Conservation (phyloP, 2,113 vertebrate genomes). For the Mastomys coucha region DNA sequence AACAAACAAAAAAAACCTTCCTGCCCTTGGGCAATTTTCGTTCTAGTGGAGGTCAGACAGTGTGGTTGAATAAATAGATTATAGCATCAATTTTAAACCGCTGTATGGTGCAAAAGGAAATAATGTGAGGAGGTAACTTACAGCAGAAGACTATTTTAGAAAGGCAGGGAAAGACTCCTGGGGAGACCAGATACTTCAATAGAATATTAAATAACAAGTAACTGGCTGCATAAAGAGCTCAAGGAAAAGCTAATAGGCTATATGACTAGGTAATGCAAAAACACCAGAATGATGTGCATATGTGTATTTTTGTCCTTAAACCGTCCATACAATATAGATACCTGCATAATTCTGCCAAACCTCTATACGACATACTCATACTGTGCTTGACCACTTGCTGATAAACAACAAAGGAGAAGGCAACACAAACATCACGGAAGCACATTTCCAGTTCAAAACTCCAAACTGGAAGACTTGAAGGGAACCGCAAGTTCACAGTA, state of each 20-base stretch:
- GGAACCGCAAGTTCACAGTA: not conserved
- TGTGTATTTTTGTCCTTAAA: not conserved
- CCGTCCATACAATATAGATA: not conserved
- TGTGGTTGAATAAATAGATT: constrained; percentile 1
- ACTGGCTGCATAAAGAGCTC: not conserved
- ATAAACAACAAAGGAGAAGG: not conserved
- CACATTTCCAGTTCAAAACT: not conserved
- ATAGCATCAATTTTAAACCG: not conserved
- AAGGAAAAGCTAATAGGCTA: not conserved
- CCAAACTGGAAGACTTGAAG: not conserved
- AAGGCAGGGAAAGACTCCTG: not conserved
- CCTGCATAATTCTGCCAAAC: not conserved
- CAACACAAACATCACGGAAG: not conserved
- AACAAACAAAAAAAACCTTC: not conserved
- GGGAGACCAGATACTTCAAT: not conserved
- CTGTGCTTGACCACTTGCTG: not conserved
- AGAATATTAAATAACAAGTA: constrained; percentile 5
- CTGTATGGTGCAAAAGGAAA: not conserved
- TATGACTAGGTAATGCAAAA: not conserved
- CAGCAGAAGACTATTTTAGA: not conserved
- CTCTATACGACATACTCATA: not conserved
- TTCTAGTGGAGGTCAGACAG: not conserved
- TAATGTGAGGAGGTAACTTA: not conserved
- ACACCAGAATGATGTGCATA: not conserved
- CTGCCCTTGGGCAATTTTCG: not conserved